Conservation (phyloP, 2,797 vertebrate species). For the Pyrocephalus nanus region DNA sequence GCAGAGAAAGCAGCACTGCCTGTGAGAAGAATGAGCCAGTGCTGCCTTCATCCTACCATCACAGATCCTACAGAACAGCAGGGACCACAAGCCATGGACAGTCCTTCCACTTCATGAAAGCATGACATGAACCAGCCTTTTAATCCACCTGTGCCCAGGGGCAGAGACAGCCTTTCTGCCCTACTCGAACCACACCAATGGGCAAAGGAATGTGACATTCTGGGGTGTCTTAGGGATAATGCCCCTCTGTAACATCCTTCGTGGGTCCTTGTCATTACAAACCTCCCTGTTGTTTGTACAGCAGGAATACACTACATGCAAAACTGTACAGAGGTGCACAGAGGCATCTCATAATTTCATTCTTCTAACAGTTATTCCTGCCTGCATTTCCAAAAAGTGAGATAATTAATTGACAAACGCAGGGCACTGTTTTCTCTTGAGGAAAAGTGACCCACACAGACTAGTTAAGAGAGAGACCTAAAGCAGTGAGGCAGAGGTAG, state of each 20-base stretch:
- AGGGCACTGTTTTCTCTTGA: neutral
- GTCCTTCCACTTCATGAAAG: neutral
- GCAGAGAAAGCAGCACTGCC: neutral
- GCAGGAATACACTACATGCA: neutral
- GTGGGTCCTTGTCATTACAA: neutral
- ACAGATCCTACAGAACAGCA: neutral
- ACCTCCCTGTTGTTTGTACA: neutral
- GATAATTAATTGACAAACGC: neutral
- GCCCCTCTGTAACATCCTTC: neutral
- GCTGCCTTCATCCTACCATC: neutral
- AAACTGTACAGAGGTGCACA: neutral
- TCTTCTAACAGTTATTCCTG: neutral
- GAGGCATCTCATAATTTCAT: neutral
- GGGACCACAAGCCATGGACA: neutral
- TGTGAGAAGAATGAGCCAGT: neutral
- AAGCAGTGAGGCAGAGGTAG: neutral
- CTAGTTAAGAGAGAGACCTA: neutral
- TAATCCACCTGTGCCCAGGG: neutral
- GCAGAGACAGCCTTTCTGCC: neutral
- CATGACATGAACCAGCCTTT: neutral
- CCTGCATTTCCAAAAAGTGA: neutral
- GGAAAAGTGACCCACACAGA: neutral
- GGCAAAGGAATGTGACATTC: neutral
- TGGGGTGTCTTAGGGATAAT: neutral
- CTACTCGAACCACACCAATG: fast-evolving